Conservation (phyloP, 1,140 invertebrate species). For the Anthonomus grandis region DNA sequence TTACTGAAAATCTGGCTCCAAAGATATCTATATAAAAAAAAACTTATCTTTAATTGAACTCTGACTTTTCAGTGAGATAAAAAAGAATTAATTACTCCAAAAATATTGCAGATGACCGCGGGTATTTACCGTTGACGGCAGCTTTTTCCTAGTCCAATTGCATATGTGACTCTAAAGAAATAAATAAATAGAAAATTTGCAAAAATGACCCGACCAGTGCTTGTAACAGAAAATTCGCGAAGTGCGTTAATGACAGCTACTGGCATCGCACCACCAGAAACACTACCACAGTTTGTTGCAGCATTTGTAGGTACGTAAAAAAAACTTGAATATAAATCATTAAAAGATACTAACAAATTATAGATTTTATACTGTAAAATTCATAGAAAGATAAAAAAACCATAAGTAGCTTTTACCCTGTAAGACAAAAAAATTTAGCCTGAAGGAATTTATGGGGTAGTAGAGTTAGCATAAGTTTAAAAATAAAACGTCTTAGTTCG, state of each 20-base stretch:
- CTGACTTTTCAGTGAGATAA: slow-evolving; percentile 16
- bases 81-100: slow-evolving; percentile 18
- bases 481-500: no score
- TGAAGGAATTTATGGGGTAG: no score
- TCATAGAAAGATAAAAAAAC: no score
- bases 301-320: slow-evolving; percentile 37
- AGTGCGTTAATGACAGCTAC: slow-evolving; percentile 19
- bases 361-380: no score
- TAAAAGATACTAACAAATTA: no score
- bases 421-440: no score
- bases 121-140: neutral
- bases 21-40: no score
- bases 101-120: slow-evolving; percentile 1
- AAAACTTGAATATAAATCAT: no score
- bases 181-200: slow-evolving; percentile 1
- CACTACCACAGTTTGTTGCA: slow-evolving; percentile 39
- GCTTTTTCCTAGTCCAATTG: neutral
- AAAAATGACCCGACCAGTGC: slow-evolving; percentile 26
- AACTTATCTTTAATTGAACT: slow-evolving; percentile 20
- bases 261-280: slow-evolving; percentile 9
- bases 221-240: slow-evolving; percentile 32
- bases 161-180: no score
- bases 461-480: no score
- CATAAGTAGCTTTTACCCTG: no score
- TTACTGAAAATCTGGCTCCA: no score